phyloP scores from a whole-genome alignment of 2,888 invertebrate species.

The Lissonota sp. region DNA sequence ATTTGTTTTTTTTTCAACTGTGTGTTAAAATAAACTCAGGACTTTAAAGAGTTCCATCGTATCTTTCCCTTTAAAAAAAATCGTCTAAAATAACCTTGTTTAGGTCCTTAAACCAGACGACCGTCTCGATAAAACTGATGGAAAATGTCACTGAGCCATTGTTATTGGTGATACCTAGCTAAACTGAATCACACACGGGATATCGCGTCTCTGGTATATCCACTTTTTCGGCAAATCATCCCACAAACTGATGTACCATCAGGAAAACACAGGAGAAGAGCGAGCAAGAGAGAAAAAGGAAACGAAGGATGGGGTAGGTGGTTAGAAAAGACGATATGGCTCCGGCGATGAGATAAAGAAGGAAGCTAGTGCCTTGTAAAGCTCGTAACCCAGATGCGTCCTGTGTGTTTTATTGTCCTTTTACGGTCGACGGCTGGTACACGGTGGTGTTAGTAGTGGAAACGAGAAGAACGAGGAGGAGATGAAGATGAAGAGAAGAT shows the following conservation, averaged over 20 bases:
- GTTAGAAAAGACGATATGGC: conserved; percentile 39
- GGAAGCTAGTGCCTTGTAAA: conserved; percentile 79
- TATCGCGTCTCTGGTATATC: no score
- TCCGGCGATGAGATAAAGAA: conserved; percentile 73
- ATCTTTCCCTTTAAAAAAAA: no score
- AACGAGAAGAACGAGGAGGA: conserved; percentile 37
- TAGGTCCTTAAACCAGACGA: no score
- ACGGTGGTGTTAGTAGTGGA: conserved; percentile 15
- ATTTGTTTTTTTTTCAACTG: no score
- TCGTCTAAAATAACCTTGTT: no score
- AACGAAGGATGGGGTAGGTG: conserved; percentile 47
- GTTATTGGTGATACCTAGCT: no score
- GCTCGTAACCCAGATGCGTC: conserved; percentile 82
- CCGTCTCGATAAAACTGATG: no score
- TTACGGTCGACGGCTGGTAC: conserved; percentile 72
- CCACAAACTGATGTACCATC: not conserved
- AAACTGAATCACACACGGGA: no score
- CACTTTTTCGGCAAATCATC: no score
- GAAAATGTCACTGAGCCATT: no score
- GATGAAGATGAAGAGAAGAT: conserved; percentile 15
- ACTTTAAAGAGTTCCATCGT: no score
- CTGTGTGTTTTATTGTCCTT: conserved; percentile 82
- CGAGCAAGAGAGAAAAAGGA: conserved; percentile 38
- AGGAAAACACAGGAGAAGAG: conserved; percentile 64
- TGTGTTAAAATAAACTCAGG: no score